Conservation (phyloP, 2,113 vertebrate species). For the Hemibagrus wyckioides region DNA sequence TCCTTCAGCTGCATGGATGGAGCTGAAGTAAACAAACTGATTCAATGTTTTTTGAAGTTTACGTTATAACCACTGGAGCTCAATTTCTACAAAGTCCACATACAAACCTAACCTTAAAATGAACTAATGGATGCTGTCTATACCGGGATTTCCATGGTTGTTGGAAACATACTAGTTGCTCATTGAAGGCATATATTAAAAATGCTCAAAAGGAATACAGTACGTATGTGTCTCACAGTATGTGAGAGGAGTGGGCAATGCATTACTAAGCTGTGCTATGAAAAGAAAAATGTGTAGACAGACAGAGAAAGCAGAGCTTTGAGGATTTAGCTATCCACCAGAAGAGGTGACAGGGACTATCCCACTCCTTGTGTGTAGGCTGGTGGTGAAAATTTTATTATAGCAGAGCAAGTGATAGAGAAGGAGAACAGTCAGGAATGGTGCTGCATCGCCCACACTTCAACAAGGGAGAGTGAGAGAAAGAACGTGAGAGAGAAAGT, state of each 20-base stretch:
- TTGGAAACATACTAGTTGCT: neutral
- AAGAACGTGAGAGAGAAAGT: neutral
- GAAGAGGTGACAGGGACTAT: slow-evolving; percentile 32
- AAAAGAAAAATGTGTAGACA: slow-evolving; percentile 9
- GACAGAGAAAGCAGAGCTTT: slow-evolving; percentile 1
- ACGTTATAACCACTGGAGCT: neutral
- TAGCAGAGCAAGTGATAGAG: slow-evolving; percentile 52
- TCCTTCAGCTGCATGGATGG: neutral
- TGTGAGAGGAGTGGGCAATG: neutral
- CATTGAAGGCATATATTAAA: neutral
- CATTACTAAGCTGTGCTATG: neutral
- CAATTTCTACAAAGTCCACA: neutral
- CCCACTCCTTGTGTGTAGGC: slow-evolving; percentile 52
- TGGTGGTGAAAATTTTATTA: slow-evolving; percentile 52
- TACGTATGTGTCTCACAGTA: too few relatives aligned
- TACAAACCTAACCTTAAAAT: neutral
- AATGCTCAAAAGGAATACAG: neutral
- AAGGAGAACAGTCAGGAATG: slow-evolving; percentile 18
- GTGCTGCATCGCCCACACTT: slow-evolving; percentile 52
- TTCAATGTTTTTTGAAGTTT: neutral
- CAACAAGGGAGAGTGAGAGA: slow-evolving; percentile 40
- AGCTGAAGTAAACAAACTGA: neutral
- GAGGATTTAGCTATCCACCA: slow-evolving; percentile 15
- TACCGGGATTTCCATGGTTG: neutral
- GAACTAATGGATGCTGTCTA: neutral